Base-by-base conservation (phyloP, 2,888 invertebrate species). In the Oligia latruncula region DNA sequence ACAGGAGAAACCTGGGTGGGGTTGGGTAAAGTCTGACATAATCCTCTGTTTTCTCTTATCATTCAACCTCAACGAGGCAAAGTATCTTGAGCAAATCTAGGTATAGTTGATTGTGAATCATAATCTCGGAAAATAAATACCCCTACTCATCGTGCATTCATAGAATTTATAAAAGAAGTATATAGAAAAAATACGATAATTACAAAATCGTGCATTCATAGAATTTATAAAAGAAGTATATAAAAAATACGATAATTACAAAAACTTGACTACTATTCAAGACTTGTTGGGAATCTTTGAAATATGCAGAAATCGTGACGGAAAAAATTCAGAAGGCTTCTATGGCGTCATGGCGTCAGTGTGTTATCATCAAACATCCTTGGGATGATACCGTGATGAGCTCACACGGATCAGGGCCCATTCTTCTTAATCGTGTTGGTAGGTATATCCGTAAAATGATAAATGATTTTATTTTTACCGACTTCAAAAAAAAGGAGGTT, bases 301-400 rank as follows among this genome's bases (percentile, higher is more conserved):
- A 85, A 78, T 85, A 84, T 86, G 83, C 71, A 79, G 82, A 85
- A 88, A 78, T 86, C 87, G 89, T 87, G 86, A 86, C 80, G 66
- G 82, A 43, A 40, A 83, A 79, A 77, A 82, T 83, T 84, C 65
- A 80, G 68, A 82, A 80, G 62, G 81, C 83, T 84, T 84, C 79
- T 20, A 72, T 84, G 75, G 87, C 91, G 88, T 90, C 88, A 91
- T 65, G 74, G 29, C 74, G 83, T 86, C 82, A n/a, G 80, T 85
- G 86, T 89, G 82, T 77, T 91, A 89, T 89, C 88, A 89, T 85
- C 79, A 67, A 77, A 84, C 80, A 90, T 90, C 89, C 88, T 88
- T 84, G 75, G 67, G 71, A 87, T 90, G 90, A 90, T 88, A 86
- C 87, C 86, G 85, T 80, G 85, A 88, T 90, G 91, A 90, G 87